Evolutionary conservation across 2,113 vertebrate species (phyloP).

Genomic region (Coryphaenoides rupestris): DNA sequence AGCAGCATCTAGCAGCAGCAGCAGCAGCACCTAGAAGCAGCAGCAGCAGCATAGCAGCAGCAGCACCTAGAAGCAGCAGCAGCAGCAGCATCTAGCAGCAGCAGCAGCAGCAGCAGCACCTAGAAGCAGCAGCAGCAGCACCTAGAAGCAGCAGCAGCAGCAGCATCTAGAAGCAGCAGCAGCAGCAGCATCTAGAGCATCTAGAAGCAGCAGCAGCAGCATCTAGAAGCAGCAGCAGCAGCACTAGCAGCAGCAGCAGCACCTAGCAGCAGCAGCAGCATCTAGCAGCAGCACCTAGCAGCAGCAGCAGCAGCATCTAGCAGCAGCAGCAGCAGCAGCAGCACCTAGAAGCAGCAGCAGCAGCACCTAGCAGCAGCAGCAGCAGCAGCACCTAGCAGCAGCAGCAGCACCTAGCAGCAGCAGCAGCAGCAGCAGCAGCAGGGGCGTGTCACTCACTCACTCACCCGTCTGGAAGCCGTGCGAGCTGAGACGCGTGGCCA

Average conservation of each 20-base stretch:
- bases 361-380: slow-evolving; percentile 42
- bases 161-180: neutral
- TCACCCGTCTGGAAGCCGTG: slow-evolving; percentile 53
- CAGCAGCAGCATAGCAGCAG: too few species aligned
- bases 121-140: slow-evolving; percentile 2
- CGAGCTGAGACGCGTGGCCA: slow-evolving; percentile 53
- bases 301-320: neutral
- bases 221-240: too few species aligned
- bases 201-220: slow-evolving; percentile 5
- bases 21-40: too few species aligned
- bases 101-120: slow-evolving; percentile 1
- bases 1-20: slow-evolving; percentile 40
- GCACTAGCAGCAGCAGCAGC: slow-evolving; percentile 6
- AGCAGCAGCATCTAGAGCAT: too few species aligned
- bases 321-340: slow-evolving; percentile 5
- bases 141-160: neutral
- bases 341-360: too few species aligned
- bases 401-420: slow-evolving; percentile 29
- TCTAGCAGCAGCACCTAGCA: too few species aligned
- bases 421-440: too few species aligned
- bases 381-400: slow-evolving; percentile 8
- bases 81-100: slow-evolving; percentile 61
- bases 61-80: slow-evolving; percentile 38
- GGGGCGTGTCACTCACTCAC: too few species aligned
- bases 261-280: slow-evolving; percentile 58